Conservation (phyloP, 1,140 invertebrate species). For the Sinella curviseta region DNA sequence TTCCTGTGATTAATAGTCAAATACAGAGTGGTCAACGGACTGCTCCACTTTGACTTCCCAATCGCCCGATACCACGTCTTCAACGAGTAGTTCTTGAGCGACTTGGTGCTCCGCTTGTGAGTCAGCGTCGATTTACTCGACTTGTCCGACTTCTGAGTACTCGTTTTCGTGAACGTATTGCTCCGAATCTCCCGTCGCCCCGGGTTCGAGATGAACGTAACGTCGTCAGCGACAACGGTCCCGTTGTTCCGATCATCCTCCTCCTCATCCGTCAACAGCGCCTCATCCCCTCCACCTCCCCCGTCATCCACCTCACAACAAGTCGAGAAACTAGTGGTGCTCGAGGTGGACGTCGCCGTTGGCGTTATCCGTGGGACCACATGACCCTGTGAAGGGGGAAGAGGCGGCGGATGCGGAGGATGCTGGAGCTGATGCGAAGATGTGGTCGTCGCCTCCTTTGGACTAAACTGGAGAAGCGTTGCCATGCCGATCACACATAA, state of each 20-base stretch:
- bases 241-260: not conserved
- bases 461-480: not conserved
- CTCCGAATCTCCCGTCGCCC: not conserved
- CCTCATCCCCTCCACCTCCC: not conserved
- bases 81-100: conserved; percentile 19
- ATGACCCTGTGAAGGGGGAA: not conserved
- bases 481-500: not conserved
- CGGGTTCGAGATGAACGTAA: conserved; percentile 9
- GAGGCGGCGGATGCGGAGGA: not conserved
- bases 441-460: not conserved
- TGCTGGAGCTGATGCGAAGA: not conserved
- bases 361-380: not conserved
- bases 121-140: not conserved
- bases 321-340: not conserved
- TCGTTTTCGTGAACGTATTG: not conserved
- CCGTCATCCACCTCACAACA: conserved; percentile 5
- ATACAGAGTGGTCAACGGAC: conserved; percentile 34
- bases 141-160: not conserved
- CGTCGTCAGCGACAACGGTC: not conserved
- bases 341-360: not conserved
- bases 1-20: conserved; percentile 5
- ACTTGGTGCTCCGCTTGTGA: not conserved
- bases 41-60: conserved; percentile 34
- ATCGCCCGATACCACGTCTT: conserved; percentile 41
- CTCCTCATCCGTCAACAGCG: not conserved